Evolutionary conservation across 2,113 vertebrate genomes (phyloP), one percentile per base, ranked within the genome.

Genomic region (Rissa tridactyla): DNA sequence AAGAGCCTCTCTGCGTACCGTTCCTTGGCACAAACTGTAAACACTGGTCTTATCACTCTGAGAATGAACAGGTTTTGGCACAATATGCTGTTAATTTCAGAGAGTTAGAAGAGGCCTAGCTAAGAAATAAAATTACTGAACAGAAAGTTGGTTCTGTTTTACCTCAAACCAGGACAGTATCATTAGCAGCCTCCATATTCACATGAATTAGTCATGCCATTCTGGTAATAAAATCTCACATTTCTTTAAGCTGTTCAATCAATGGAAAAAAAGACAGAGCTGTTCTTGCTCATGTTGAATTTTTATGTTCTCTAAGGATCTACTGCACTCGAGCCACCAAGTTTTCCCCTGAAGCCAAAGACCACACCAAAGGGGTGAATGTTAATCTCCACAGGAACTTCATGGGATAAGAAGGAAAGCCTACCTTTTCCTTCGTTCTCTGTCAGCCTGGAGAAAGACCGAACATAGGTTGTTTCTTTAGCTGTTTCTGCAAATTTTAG

Each of bases 371-470:
- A 55, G 4, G 2, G 4, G 5, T 26, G 52, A 90, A 13, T 0
- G 0, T 36, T 36, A 36, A n/a, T 65, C 13, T 27, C 17, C 38
- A 54, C 3, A 19, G 40, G 17, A 80, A 47, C 4, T 40, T 54
- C 32, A 27, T 18, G 7, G 13, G 11, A 22, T 54, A 49, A 65
- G 9, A 76, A 82, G 4, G 34, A 84, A 85, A 88, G 2, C 8
- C 7, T 58, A 29, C 8, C 3, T 66, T 79, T 78, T 64, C 5
- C 25, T 55, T 62, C 1, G 2, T 38, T 62, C 42, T 65, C 16
- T 5, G 18, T 62, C 34, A 77, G 0, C n/a, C 10, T 79, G 15
- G 3, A 82, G 20, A 62, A 70, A 78, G 16, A 62, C 5, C 0
- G 0, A 85, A 32, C 22, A 12, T 2, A 36, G 13, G 1, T 16